Base-by-base conservation (phyloP, 2,888 invertebrate genomes). In the Lasioglossum figueresi region DNA sequence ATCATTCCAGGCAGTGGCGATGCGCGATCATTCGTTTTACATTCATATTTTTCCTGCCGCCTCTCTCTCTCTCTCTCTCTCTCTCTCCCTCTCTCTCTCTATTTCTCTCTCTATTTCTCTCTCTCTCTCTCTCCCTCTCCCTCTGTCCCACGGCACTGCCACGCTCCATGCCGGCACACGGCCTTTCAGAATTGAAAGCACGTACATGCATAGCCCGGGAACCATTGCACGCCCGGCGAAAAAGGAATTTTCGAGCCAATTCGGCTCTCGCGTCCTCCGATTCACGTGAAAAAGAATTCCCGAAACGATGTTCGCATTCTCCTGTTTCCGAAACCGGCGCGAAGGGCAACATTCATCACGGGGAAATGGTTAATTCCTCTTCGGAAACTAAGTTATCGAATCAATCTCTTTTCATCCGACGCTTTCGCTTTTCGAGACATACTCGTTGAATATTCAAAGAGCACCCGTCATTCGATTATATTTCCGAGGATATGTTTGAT, bases 11-110 rank as follows among this genome's bases (percentile, higher is more conserved):
- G 37, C 37, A 23, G 16, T 27, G 43, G 48, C 56, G 43, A 45
- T 66, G 66, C 31, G 52, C 85, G 48, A 76, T 79, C 73, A 73
- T 45, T 81, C 76, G 79, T 85, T 85, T 74, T 74, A 45, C 79
- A 68, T 52, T 48, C 48, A 63, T 79, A 78, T 56, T 76, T 71
- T 63, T 34, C 66, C 34, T 31, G 34, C 19, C 19, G 34, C 16
- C 27, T 23, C 8, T 52, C 23, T 19, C 52, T 23, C 10, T 23
- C 52, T 10, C 52, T 23, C 48, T 48, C 19, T 48, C 48, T 19
- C 48, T 48, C 48, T 48, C 6, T 19, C 4, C 5, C 45, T 19
- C n/a, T n/a, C n/a, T n/a, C n/a, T n/a, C n/a, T n/a, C n/a, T n/a
- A n/a, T n/a, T n/a, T n/a, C n/a, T n/a, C n/a, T 23, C 6, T 52